Base-by-base conservation (phyloP, 2,888 invertebrate genomes). In the Melanotus villosus region DNA sequence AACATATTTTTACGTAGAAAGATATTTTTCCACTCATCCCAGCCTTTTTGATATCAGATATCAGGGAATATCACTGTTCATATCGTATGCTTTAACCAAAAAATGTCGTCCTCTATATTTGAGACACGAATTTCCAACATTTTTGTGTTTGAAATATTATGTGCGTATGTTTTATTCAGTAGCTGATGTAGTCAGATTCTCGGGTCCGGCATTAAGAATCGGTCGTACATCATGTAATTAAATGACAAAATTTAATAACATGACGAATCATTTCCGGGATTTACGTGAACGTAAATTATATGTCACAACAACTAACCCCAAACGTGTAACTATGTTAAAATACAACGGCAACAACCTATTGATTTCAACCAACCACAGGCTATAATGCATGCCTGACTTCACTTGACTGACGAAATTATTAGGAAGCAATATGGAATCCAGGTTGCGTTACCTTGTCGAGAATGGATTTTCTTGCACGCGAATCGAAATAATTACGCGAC, bases 381-480 rank as follows among this genome's bases (percentile, higher is more conserved):
- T 47, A 47, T 47, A 52, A 52, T 52, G 32, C 45, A 62, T 36
- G 47, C 47, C 36, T 50, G 62, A 62, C 38, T 62, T 62, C 38
- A 36, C 36, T 50, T 21, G 30, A 56, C 38, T 56, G 54, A 45
- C 64, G 30, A 64, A 52, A 64, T 63, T 56, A 54, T 54, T 56
- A 41, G 36, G 36, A 63, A 62, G 62, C 52, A 62, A 62, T 62
- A 62, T 58, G 21, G 16, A 32, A 36, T 62, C 26, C 26, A 65
- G 30, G 50, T 54, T 54, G 43, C 38, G 21, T 45, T 38, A 59
- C 43, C n/a, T 66, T 26, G 36, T 19, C 59, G 23, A 18, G 23
- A 60, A 62, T 45, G 43, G 36, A 16, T 32, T 54, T 67, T 60
- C 63, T 59, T 52, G 43, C 59, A 66, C 45, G 60, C 60, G 30